Percentiles rank a stretch among this genome's conserved stretches.
Conservation (phyloP, 2,888 invertebrate genomes). For the Serripes groenlandicus region DNA sequence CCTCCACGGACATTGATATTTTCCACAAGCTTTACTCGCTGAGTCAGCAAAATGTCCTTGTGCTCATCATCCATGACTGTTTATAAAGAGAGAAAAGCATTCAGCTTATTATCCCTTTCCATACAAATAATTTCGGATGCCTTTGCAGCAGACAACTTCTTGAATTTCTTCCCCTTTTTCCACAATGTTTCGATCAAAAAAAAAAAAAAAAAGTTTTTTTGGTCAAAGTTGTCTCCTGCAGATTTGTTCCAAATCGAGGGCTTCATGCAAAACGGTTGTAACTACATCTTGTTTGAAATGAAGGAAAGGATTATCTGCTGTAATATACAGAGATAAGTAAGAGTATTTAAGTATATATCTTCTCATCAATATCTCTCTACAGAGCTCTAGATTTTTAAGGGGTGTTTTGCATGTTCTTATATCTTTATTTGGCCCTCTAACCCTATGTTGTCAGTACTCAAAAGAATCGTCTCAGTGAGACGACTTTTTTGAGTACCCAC, state of each 20-base stretch:
- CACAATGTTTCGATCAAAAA: background rate
- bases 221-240: background rate
- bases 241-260: background rate
- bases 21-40: slow-evolving; percentile 79
- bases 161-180: background rate
- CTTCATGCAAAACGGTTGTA: no score
- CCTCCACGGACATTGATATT: slow-evolving; percentile 78
- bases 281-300: no score
- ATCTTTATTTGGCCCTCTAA: no score
- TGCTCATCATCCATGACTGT: slow-evolving; percentile 68
- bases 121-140: background rate
- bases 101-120: no score
- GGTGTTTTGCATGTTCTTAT: no score
- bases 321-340: no score
- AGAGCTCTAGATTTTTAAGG: no score
- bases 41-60: slow-evolving; percentile 74
- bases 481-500: no score
- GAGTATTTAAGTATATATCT: no score
- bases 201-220: background rate
- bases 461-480: background rate
- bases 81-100: background rate
- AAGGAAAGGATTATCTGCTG: no score
- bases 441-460: background rate
- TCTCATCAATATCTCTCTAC: no score
- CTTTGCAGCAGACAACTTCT: background rate